These are phyloP conservation scores for Cynocephalus volans DNA, from an alignment of 2,113 vertebrate species.

Conservation along the genomic window DNA sequence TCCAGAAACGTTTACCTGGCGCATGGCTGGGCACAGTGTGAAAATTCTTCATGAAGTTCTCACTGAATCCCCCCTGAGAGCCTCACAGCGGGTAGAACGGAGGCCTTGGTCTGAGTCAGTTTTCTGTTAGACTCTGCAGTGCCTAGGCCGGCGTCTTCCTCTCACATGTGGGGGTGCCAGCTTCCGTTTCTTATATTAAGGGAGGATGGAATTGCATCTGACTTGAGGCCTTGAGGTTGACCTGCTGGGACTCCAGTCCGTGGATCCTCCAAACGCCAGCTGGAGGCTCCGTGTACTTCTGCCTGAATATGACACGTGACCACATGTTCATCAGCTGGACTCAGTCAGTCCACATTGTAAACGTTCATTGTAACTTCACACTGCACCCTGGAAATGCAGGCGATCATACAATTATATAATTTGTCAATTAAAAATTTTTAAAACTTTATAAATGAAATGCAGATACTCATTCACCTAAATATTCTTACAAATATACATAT, in stretches of 20 bases:
- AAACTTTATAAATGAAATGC: too few relatives aligned
- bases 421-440: too few relatives aligned
- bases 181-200: accelerated
- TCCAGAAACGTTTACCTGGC: too few relatives aligned
- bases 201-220: too few relatives aligned
- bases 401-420: too few relatives aligned
- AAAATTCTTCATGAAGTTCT: neutral
- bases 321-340: too few relatives aligned
- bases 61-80: neutral
- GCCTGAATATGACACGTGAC: neutral
- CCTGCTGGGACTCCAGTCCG: accelerated
- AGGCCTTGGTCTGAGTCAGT: neutral
- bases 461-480: neutral
- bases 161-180: neutral
- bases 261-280: neutral
- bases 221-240: neutral
- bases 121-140: neutral
- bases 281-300: neutral
- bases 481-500: neutral
- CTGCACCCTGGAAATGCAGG: too few relatives aligned
- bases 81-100: too few relatives aligned
- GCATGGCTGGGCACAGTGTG: too few relatives aligned
- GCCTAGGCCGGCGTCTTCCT: neutral
- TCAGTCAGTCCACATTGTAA: neutral
- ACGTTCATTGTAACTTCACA: neutral